Conservation (phyloP, 2,113 vertebrate species). For the Etheostoma cragini region DNA sequence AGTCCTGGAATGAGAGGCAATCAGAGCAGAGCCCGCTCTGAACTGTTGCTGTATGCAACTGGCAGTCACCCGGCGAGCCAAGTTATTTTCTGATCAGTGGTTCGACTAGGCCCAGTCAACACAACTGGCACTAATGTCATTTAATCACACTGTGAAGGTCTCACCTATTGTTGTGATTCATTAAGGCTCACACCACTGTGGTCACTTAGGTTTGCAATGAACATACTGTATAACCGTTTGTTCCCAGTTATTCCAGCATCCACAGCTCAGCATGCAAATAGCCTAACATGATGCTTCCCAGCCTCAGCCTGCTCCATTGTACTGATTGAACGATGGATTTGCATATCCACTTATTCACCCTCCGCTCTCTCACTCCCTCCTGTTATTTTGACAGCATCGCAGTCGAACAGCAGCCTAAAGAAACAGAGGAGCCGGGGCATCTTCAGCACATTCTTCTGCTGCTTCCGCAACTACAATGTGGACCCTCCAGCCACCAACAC, state of each 20-base stretch:
- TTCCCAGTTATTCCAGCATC: constrained; percentile 5
- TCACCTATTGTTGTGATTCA: constrained; percentile 42
- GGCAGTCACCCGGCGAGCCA: constrained; percentile 56
- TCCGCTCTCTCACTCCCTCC: constrained; percentile 4
- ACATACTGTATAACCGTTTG: background rate
- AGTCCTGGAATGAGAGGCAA: constrained; percentile 69
- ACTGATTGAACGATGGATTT: constrained; percentile 13
- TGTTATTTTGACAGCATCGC: constrained; percentile 85
- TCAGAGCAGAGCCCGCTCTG: constrained; percentile 57
- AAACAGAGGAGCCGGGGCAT: constrained; percentile 95
- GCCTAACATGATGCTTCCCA: constrained; percentile 5
- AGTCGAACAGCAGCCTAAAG: constrained; percentile 91
- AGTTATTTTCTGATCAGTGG: constrained; percentile 70
- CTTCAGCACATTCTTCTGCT: constrained; percentile 98
- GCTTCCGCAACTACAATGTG: constrained; percentile 95
- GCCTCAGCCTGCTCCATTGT: constrained; percentile 31
- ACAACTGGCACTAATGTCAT: constrained; percentile 44
- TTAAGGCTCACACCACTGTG: background rate
- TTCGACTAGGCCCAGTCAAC: constrained; percentile 34
- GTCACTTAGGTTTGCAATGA: constrained; percentile 1
- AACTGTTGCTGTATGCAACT: constrained; percentile 54
- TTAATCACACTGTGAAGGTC: constrained; percentile 47
- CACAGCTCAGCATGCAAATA: constrained; percentile 21
- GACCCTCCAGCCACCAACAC: constrained; percentile 87
- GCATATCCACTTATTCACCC: constrained; percentile 42